Conservation (phyloP, 2,113 vertebrate species). For the Telmatochromis sp. region DNA sequence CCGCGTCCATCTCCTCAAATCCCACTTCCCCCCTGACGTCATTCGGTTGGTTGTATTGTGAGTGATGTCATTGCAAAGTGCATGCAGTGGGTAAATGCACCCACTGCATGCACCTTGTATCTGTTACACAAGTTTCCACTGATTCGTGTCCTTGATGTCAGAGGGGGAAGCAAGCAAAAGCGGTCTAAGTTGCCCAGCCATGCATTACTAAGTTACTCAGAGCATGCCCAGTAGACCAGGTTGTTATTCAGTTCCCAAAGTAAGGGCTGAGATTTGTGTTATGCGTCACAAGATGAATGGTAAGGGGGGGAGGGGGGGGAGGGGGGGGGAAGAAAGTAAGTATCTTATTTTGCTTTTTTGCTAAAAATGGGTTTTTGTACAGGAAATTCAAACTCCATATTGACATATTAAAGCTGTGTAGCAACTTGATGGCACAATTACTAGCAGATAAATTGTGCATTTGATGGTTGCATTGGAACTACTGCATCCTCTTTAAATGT, state of each 20-base stretch:
- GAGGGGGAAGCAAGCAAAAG: background rate
- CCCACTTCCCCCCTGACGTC: background rate
- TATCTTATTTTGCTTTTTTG: background rate
- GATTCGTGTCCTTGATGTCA: background rate
- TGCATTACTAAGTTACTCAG: conserved; percentile 6
- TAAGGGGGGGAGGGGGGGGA: accelerated
- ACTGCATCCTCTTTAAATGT: background rate
- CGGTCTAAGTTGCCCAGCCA: conserved; percentile 8
- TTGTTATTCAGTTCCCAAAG: background rate
- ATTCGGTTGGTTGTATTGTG: background rate
- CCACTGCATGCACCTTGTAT: background rate
- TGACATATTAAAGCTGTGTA: background rate
- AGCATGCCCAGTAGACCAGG: background rate
- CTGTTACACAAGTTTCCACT: background rate
- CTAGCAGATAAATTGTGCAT: background rate
- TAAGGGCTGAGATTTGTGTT: background rate
- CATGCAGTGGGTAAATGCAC: background rate
- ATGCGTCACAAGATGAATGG: background rate
- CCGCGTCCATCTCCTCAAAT: conserved; percentile 30
- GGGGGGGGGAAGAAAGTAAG: accelerated
- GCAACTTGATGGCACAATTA: background rate
- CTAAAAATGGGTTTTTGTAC: background rate
- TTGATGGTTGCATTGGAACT: background rate
- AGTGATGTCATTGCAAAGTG: conserved; percentile 18
- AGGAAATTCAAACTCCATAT: background rate